Percentiles rank a stretch among this genome's conserved stretches.
phyloP scores from a whole-genome alignment of 2,113 vertebrate species.

The Silurus meridionalis region DNA sequence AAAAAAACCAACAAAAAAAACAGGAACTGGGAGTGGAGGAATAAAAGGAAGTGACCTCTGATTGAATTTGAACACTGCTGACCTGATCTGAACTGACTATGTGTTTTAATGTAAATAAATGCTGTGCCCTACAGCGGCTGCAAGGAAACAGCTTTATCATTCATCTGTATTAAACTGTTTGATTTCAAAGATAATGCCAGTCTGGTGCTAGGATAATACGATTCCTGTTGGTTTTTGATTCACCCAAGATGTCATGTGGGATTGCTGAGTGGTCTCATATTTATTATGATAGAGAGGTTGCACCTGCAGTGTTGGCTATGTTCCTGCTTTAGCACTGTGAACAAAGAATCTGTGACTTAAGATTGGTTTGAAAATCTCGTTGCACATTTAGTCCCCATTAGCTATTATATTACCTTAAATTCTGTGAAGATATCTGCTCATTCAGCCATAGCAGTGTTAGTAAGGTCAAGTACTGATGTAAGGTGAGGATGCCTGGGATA shows the following conservation, averaged over 20 bases:
- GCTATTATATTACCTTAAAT: too few species aligned
- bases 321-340: too few species aligned
- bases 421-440: too few species aligned
- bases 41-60: constrained; percentile 5
- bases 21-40: constrained; percentile 21
- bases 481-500: too few species aligned
- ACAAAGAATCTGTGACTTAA: too few species aligned
- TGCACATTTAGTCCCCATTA: too few species aligned
- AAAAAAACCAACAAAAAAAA: not conserved
- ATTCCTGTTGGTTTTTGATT: not conserved
- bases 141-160: not conserved
- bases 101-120: constrained; percentile 3
- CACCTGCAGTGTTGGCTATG: not conserved
- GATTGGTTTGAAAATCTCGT: too few species aligned
- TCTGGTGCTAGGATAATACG: not conserved
- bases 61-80: not conserved
- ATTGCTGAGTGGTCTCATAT: not conserved
- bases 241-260: not conserved
- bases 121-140: not conserved
- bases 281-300: not conserved
- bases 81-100: constrained; percentile 7
- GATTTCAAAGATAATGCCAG: not conserved
- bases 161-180: not conserved
- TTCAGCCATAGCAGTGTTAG: too few species aligned
- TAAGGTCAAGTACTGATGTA: too few species aligned